Conservation (phyloP, 2,113 vertebrate genomes). For the Uria aalge region DNA sequence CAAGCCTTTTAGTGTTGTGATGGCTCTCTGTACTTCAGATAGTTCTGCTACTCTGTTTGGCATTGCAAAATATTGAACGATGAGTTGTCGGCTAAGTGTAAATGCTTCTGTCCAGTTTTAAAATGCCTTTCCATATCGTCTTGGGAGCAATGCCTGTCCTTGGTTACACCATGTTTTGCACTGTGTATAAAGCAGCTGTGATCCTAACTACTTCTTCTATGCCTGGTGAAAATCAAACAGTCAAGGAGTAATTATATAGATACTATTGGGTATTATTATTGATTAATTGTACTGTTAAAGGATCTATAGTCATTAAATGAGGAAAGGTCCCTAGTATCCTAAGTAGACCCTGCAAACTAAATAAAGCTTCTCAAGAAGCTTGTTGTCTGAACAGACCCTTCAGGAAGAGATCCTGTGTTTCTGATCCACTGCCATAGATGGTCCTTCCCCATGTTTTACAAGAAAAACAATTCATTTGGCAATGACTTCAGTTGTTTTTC, state of each 20-base stretch:
- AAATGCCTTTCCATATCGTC: not conserved
- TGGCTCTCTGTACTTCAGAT: not conserved
- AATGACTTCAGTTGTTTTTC: slow-evolving; percentile 29
- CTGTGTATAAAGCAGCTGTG: not conserved
- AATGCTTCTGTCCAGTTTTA: not conserved
- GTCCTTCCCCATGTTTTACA: not conserved
- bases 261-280: not conserved
- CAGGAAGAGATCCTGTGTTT: not conserved
- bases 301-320: not conserved
- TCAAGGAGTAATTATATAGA: not conserved
- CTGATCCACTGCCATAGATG: not conserved
- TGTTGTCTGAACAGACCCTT: not conserved
- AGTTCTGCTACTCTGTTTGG: not conserved
- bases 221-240: not conserved
- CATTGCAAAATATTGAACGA: fast-evolving
- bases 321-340: not conserved
- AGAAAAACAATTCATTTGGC: slow-evolving; percentile 30
- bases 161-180: not conserved
- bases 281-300: not conserved
- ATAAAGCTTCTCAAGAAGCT: not conserved
- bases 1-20: not conserved
- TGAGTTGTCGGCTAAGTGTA: not conserved
- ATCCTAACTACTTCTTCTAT: not conserved
- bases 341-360: not conserved
- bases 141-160: not conserved